A percentile compares a stretch with the other conserved stretches of the same genome.
Conservation (phyloP, 30 jellyfish, hydroid and myxozoan genomes). For the Hydra vulgaris region DNA sequence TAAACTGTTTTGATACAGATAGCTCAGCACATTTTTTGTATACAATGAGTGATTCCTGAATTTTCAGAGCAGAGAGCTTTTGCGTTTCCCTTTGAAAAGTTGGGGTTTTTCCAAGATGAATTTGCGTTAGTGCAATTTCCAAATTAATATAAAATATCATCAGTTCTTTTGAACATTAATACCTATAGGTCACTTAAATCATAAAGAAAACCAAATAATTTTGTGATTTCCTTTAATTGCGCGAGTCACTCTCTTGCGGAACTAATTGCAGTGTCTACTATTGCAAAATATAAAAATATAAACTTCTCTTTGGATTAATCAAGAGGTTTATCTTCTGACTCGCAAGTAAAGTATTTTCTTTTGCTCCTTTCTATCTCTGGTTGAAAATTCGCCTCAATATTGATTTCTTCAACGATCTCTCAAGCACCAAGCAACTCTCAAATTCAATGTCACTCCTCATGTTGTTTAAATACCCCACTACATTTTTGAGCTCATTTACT, state of each 20-base stretch:
- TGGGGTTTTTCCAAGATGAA: neutral
- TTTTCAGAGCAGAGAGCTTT: neutral
- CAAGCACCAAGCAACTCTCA: neutral
- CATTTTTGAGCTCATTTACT: neutral
- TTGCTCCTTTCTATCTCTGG: neutral
- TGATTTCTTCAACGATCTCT: neutral
- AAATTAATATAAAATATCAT: neutral
- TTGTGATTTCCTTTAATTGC: neutral
- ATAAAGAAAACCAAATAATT: neutral
- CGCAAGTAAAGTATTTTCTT: neutral
- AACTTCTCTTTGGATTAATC: neutral
- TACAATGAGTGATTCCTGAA: neutral
- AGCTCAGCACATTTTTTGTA: neutral
- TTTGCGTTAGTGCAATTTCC: neutral
- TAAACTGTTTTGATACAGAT: neutral
- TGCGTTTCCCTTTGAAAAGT: neutral
- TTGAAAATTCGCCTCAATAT: neutral
- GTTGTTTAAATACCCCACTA: neutral
- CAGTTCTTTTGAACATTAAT: neutral
- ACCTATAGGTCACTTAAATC: neutral
- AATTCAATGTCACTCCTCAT: neutral
- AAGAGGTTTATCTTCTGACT: neutral
- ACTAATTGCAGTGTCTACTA: neutral
- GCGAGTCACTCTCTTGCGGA: neutral
- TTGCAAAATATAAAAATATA: neutral